A percentile compares a stretch with the other conserved stretches of the same genome.
phyloP scores from a whole-genome alignment of 2,888 invertebrate genomes.

The Uloborus plumipes region DNA sequence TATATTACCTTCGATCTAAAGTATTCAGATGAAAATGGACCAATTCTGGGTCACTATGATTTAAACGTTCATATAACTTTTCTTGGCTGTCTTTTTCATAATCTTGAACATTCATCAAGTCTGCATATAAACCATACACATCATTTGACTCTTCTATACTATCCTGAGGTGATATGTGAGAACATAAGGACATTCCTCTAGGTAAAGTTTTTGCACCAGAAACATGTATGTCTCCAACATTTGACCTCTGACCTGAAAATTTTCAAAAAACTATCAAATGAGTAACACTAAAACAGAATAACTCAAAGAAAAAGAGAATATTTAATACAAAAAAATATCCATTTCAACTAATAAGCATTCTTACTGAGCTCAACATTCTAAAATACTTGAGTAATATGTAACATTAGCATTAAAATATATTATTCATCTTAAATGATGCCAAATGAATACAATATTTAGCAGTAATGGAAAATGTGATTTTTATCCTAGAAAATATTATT shows the following conservation, averaged over 20 bases:
- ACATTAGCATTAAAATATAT: too few species aligned
- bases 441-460: too few species aligned
- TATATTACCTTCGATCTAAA: conserved; percentile 55
- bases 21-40: conserved; percentile 69
- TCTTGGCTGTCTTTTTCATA: conserved; percentile 85
- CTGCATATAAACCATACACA: conserved; percentile 90
- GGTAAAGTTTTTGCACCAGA: conserved; percentile 64
- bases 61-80: conserved; percentile 81
- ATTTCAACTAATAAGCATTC: too few species aligned
- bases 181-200: conserved; percentile 58
- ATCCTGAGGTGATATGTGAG: conserved; percentile 56
- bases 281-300: too few species aligned
- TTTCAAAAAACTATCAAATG: neutral
- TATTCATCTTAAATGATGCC: too few species aligned
- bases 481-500: too few species aligned
- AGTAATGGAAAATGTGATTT: too few species aligned
- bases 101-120: conserved; percentile 89
- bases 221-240: conserved; percentile 55
- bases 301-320: too few species aligned
- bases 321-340: too few species aligned
- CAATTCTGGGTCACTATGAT: conserved; percentile 86
- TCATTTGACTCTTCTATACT: conserved; percentile 77
- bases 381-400: too few species aligned
- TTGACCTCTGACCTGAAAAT: conserved; percentile 21
- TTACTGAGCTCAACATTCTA: too few species aligned